Conservation (phyloP, 1,140 invertebrate genomes). For the Lepeophtheirus salmonis region DNA sequence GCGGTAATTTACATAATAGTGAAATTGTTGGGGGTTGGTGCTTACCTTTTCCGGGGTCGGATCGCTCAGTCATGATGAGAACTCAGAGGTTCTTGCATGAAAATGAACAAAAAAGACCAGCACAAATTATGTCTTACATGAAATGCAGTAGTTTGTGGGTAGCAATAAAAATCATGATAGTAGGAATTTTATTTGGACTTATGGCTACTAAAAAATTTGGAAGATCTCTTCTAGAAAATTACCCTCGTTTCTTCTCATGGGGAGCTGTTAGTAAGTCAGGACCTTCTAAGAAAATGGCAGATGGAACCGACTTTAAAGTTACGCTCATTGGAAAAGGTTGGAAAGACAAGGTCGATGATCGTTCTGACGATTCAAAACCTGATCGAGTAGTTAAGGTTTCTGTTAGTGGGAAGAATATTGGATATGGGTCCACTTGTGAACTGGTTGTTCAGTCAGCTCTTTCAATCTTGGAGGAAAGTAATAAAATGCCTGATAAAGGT, state of each 20-base stretch:
- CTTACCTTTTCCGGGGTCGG: conserved; percentile 53
- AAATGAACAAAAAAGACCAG: conserved; percentile 44
- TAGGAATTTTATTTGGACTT: conserved; percentile 41
- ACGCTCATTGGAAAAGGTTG: conserved; percentile 56
- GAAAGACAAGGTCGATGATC: conserved; percentile 40
- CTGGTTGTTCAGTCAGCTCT: conserved; percentile 18
- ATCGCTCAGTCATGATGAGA: conserved; percentile 52
- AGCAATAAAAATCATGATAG: conserved; percentile 25
- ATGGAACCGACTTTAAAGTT: conserved; percentile 37
- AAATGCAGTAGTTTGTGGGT: conserved; percentile 26
- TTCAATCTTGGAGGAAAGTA: conserved; percentile 20
- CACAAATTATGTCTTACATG: conserved; percentile 44
- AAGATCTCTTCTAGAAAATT: conserved; percentile 30
- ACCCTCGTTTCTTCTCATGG: conserved; percentile 49
- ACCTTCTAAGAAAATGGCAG: conserved; percentile 41
- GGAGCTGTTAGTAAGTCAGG: conserved; percentile 46
- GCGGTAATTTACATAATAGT: not conserved
- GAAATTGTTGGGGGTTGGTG: conserved; percentile 22
- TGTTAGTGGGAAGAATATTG: conserved; percentile 37
- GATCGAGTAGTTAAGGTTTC: conserved; percentile 36
- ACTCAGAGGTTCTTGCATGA: conserved; percentile 53
- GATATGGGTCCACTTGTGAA: conserved; percentile 32
- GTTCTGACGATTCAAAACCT: conserved; percentile 40
- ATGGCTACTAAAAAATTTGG: conserved; percentile 43
- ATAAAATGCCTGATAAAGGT: conserved; percentile 25